These are phyloP conservation scores for Chirona hameri DNA, from an alignment of 2,888 invertebrate species.

Conservation along the genomic window DNA sequence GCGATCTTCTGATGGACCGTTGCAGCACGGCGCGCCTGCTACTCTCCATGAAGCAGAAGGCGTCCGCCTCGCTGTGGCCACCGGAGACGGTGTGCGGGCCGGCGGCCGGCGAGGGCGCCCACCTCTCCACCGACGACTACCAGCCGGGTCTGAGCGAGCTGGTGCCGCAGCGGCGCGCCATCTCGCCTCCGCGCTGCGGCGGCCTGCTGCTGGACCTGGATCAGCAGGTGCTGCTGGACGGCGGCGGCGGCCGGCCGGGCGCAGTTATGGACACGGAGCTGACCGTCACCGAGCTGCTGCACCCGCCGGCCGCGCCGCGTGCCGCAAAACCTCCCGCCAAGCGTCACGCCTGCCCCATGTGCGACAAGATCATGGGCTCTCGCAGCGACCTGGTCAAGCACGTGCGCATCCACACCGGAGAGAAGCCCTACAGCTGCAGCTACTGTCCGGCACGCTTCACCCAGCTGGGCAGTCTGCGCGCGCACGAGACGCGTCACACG, in stretches of 20 bases:
- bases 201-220: background rate
- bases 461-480: constrained; percentile 38
- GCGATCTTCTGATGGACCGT: background rate
- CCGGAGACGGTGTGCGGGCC: background rate
- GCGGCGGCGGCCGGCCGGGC: background rate
- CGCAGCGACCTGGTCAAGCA: constrained; percentile 37
- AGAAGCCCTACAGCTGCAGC: constrained; percentile 37
- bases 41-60: background rate
- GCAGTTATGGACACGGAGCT: background rate
- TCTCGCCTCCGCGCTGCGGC: background rate
- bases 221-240: background rate
- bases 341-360: constrained; percentile 1
- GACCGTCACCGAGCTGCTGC: background rate
- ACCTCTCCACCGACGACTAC: background rate
- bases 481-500: constrained; percentile 39
- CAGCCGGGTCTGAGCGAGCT: constrained; percentile 4
- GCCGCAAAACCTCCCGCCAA: background rate
- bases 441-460: constrained; percentile 38
- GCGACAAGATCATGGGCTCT: constrained; percentile 22
- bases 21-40: background rate
- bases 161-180: background rate
- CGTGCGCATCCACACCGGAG: constrained; percentile 39
- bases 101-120: background rate
- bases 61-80: background rate
- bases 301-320: background rate